Base-by-base conservation (phyloP, 2,888 invertebrate species). In the Xanthia icteritia region DNA sequence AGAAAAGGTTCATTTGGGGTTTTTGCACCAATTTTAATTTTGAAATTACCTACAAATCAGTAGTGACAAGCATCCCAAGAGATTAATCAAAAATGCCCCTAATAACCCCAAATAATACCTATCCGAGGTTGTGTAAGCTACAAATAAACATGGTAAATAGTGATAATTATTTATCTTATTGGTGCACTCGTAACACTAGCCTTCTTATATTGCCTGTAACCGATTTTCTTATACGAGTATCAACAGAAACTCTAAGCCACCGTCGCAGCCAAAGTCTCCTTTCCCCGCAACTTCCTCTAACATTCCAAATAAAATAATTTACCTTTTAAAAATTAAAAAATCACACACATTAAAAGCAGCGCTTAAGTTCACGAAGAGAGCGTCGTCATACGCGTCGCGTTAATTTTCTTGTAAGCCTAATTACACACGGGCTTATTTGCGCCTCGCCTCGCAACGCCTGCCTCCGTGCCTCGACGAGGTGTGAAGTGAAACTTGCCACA, bases 381-480 rank as follows among this genome's bases (percentile, higher is more conserved):
- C 83, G 70, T 48, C 83, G 84, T 73, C 77, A 73, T 51, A 84
- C 60, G 81, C 68, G 75, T 73, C 81, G 77, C 81, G 82, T 92
- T 93, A 93, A 94, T 94, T 93, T 94, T 92, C 94, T 94, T 94
- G 92, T 94, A 92, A 93, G 94, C 94, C 95, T 94, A 95, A 95
- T 95, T 95, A 95, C 94, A 93, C 92, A 92, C 90, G 86, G 81
- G 94, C 94, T 95, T 95, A 95, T 90, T 92, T 92, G 89, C 85
- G 85, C 80, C 81, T 85, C 80, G 84, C 68, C 81, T 79, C 76
- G 72, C 82, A 63, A 68, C 77, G 75, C 73, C 71, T 60, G 51
- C 42, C 69, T 69, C 73, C 73, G 80, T 76, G 79, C 79, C 80
- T 83, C 86, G 87, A 73, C 88, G 90, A 92, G 92, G 93, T 92